Evolutionary conservation across 1,140 invertebrate genomes (phyloP).

Genomic region (Pararge aegeria): DNA sequence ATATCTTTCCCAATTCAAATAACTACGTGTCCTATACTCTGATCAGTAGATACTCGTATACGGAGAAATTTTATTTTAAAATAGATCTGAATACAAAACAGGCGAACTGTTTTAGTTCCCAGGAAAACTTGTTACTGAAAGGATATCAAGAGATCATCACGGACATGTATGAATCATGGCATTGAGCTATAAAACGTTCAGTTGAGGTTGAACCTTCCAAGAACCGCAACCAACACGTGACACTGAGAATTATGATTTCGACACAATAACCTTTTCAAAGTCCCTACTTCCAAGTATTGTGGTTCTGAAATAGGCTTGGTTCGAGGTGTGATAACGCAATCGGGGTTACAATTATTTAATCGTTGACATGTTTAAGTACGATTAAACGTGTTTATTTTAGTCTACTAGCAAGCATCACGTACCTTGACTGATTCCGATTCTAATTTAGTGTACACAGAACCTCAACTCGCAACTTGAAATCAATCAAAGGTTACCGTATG

Average conservation of each 20-base stretch:
- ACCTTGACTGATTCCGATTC: too few relatives aligned
- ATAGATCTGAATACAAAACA: constrained; percentile 13
- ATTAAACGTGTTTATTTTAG: too few relatives aligned
- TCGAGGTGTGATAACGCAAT: too few relatives aligned
- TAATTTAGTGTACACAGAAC: too few relatives aligned
- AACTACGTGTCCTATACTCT: too few relatives aligned
- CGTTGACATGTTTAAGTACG: neutral
- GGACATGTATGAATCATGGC: constrained; percentile 47
- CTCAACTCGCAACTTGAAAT: too few relatives aligned
- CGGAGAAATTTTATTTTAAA: constrained; percentile 14
- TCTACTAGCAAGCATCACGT: too few relatives aligned
- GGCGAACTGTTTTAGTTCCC: constrained; percentile 25
- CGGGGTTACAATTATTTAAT: too few relatives aligned
- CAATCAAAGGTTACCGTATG: too few relatives aligned
- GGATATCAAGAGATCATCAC: constrained; percentile 52
- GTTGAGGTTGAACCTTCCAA: constrained; percentile 41
- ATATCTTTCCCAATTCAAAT: too few relatives aligned
- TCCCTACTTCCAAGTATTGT: neutral
- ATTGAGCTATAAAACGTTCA: constrained; percentile 41
- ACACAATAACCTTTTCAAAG: neutral
- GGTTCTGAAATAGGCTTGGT: neutral
- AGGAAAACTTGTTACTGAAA: constrained; percentile 42
- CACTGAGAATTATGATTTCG: constrained; percentile 8
- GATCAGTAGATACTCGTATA: too few relatives aligned
- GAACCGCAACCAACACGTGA: constrained; percentile 33